Percentiles rank a stretch among this genome's conserved stretches.
These are phyloP conservation scores for Cryptosula pallasiana DNA, from an alignment of 2,888 invertebrate species.

Conservation along the genomic window DNA sequence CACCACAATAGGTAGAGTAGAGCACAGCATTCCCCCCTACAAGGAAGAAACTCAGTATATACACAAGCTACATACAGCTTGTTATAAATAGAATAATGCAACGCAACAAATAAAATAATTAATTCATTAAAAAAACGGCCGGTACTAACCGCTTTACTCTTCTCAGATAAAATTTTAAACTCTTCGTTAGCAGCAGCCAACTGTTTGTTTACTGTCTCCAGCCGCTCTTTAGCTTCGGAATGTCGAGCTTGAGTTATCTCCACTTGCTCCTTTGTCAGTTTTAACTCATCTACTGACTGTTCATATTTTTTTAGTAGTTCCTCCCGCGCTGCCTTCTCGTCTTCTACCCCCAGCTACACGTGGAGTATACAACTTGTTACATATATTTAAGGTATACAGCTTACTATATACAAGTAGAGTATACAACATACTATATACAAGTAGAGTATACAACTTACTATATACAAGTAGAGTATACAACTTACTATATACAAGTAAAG, in stretches of 20 bases:
- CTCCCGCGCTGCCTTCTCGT: not conserved
- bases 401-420: no score
- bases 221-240: slow-evolving; percentile 59
- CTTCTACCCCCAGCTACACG: not conserved
- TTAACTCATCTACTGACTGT: slow-evolving; percentile 1
- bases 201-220: slow-evolving; percentile 54
- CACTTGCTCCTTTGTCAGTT: slow-evolving; percentile 65
- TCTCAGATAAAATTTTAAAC: slow-evolving; percentile 60
- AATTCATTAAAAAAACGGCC: not conserved
- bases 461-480: no score
- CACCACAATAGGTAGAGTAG: slow-evolving; percentile 53
- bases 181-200: slow-evolving; percentile 61
- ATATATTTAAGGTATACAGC: no score
- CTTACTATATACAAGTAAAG: no score
- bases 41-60: no score
- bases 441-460: no score
- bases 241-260: slow-evolving; percentile 69
- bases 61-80: no score
- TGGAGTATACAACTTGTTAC: no score
- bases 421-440: no score
- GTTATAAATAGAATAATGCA: no score
- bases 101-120: no score
- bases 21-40: slow-evolving; percentile 39
- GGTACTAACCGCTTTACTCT: slow-evolving; percentile 60
- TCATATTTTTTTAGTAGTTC: not conserved